These are phyloP conservation scores for Idaea dimidiata DNA, from an alignment of 2,888 invertebrate species.

Conservation along the genomic window DNA sequence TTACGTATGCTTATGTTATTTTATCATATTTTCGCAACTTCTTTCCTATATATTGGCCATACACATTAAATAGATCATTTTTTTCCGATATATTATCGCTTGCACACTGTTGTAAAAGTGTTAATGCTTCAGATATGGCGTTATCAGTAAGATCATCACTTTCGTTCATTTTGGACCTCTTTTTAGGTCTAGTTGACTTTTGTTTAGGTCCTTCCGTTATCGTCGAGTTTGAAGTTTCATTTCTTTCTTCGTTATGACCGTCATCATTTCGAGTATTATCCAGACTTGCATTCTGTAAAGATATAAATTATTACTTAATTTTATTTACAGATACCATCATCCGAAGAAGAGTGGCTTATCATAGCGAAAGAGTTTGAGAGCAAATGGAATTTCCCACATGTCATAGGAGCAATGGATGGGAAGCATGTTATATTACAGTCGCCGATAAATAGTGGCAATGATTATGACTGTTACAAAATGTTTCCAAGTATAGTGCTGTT, in stretches of 20 bases:
- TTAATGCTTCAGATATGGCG: slow-evolving; percentile 8
- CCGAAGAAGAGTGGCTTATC: slow-evolving; percentile 21
- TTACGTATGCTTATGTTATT: slow-evolving; percentile 17
- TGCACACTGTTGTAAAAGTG: slow-evolving; percentile 22
- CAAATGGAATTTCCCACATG: slow-evolving; percentile 20
- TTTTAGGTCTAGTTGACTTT: slow-evolving; percentile 10
- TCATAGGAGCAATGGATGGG: slow-evolving; percentile 23
- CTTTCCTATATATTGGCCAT: slow-evolving; percentile 23
- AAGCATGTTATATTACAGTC: slow-evolving; percentile 23
- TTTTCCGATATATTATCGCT: slow-evolving; percentile 21
- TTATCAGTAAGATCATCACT: slow-evolving; percentile 3
- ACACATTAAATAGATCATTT: slow-evolving; percentile 19
- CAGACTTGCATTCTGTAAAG: slow-evolving; percentile 4
- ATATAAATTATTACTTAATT: background rate
- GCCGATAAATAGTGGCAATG: slow-evolving; percentile 16
- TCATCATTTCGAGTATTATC: background rate
- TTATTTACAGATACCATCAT: slow-evolving; percentile 19
- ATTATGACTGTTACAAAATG: slow-evolving; percentile 12
- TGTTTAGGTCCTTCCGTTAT: background rate
- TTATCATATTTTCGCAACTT: slow-evolving; percentile 22
- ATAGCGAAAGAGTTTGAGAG: slow-evolving; percentile 19
- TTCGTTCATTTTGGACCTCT: slow-evolving; percentile 9
- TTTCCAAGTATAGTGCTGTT: slow-evolving; percentile 11
- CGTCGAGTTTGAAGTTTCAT: slow-evolving; percentile 3
- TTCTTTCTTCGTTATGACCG: background rate